Evolutionary conservation across 2,113 vertebrate species (phyloP), one percentile per base, ranked within the genome.

Genomic region (Cisticola juncidis): DNA sequence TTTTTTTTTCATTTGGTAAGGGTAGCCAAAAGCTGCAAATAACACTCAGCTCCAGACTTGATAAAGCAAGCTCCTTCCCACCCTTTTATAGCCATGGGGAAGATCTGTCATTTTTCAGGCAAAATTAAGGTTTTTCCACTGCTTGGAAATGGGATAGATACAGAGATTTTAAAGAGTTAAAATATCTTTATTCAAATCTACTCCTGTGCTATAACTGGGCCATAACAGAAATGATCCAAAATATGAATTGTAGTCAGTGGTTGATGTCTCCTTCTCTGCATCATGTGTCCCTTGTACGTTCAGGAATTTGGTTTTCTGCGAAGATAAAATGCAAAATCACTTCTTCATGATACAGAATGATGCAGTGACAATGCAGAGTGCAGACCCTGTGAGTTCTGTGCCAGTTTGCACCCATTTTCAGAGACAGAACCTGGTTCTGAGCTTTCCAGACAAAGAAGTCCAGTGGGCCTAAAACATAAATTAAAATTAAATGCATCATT

Each of bases 11-110:
- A 72, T 96, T 92, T 95, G 57, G 96, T 96, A 96, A 95, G 94
- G 90, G 94, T 95, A 96, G 90, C 96, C 95, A 58, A 40, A 47
- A 88, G 66, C 90, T 8, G 90, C 90, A 90, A 96, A 95, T 96
- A 97, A 96, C 92, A 78, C 82, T 40, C 80, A 96, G 93, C 92
- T 93, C 90, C 82, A 84, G 64, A 93, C 31, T 78, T 81, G 38
- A 51, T 25, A 78, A 78, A 95, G 51, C 86, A 94, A 90, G 57
- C 65, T 93, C 31, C 64, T 86, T 77, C 61, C 25, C n/a, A 71
- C 22, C 13, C 58, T 58, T 80, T 62, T 20, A 40, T 13, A 78
- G 47, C 23, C 19, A 9, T 60, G 50, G 28, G 35, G 56, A 74
- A 74, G 64, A 72, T 20, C 4, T 76, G 35, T 11, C 48, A 2